A percentile compares a stretch with the other conserved stretches of the same genome.
These are phyloP conservation scores for Heliconius melpomene DNA, from an alignment of 1,140 invertebrate genomes.

Conservation along the genomic window DNA sequence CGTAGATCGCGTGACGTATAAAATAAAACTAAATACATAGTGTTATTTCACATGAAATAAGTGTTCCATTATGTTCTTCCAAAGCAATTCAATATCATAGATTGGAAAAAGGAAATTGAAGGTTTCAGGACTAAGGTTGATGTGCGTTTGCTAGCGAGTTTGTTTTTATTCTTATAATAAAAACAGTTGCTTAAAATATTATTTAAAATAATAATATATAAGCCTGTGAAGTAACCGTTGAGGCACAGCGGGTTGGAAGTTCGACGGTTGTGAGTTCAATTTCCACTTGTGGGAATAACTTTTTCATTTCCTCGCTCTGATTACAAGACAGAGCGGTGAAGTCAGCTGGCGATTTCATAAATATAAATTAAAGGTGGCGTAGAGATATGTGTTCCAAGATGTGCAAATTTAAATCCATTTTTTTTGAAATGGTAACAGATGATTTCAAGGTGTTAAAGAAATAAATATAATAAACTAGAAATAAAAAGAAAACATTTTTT, in stretches of 20 bases:
- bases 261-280: not conserved
- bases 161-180: not conserved
- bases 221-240: no score
- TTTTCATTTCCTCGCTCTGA: not conserved
- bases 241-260: no score
- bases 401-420: no score
- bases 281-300: not conserved
- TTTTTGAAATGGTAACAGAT: no score
- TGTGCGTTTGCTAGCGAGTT: not conserved
- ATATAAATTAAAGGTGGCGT: no score
- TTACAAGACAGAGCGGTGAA: not conserved
- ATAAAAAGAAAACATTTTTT: not conserved
- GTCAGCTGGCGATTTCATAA: no score
- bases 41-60: constrained; percentile 41
- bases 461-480: not conserved
- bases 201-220: no score
- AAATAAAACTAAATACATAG: constrained; percentile 29
- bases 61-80: constrained; percentile 42
- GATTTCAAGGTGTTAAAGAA: no score
- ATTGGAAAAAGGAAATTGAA: constrained; percentile 45
- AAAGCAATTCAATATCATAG: constrained; percentile 47
- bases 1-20: constrained; percentile 21
- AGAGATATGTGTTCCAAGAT: not conserved
- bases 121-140: constrained; percentile 22
- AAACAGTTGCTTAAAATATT: no score